Percentiles rank a stretch among this genome's conserved stretches.
Evolutionary conservation across 2,113 vertebrate species (phyloP).

Genomic region (Psettodes erumei): DNA sequence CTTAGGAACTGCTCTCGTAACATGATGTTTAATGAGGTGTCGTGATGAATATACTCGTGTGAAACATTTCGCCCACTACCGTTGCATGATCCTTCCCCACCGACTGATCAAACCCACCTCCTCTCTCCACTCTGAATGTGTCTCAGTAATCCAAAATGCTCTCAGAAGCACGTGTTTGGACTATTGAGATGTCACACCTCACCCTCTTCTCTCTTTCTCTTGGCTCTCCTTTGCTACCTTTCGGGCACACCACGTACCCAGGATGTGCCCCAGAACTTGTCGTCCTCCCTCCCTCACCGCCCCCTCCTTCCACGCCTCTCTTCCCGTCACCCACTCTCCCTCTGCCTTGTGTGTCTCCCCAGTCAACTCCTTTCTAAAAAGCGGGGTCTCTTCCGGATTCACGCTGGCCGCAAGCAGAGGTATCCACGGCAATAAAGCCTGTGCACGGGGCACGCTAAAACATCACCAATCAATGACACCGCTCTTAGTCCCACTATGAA

Average conservation of each 20-base stretch:
- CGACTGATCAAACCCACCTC: slow-evolving; percentile 4
- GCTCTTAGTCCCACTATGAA: slow-evolving; percentile 21
- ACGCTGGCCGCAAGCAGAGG: slow-evolving; percentile 96
- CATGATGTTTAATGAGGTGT: slow-evolving; percentile 35
- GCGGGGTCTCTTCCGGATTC: slow-evolving; percentile 97
- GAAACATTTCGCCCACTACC: slow-evolving; percentile 32
- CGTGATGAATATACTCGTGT: slow-evolving; percentile 70
- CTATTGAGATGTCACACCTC: slow-evolving; percentile 55
- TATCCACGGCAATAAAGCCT: slow-evolving; percentile 85
- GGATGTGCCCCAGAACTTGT: slow-evolving; percentile 48
- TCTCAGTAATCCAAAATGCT: slow-evolving; percentile 65
- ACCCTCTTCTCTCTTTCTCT: neutral
- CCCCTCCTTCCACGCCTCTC: slow-evolving; percentile 37
- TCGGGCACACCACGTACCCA: slow-evolving; percentile 36
- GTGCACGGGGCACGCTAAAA: slow-evolving; percentile 80
- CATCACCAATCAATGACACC: slow-evolving; percentile 39
- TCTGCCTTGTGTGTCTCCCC: slow-evolving; percentile 90
- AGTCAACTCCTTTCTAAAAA: slow-evolving; percentile 97
- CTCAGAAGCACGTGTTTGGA: slow-evolving; percentile 44
- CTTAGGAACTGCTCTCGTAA: slow-evolving; percentile 36
- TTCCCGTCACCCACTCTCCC: slow-evolving; percentile 84
- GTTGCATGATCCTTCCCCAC: slow-evolving; percentile 41
- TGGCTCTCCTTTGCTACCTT: slow-evolving; percentile 3
- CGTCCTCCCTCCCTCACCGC: slow-evolving; percentile 7
- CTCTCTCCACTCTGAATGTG: slow-evolving; percentile 26